Evolutionary conservation across 2,113 vertebrate species (phyloP).

Genomic region (Azemiops feae): DNA sequence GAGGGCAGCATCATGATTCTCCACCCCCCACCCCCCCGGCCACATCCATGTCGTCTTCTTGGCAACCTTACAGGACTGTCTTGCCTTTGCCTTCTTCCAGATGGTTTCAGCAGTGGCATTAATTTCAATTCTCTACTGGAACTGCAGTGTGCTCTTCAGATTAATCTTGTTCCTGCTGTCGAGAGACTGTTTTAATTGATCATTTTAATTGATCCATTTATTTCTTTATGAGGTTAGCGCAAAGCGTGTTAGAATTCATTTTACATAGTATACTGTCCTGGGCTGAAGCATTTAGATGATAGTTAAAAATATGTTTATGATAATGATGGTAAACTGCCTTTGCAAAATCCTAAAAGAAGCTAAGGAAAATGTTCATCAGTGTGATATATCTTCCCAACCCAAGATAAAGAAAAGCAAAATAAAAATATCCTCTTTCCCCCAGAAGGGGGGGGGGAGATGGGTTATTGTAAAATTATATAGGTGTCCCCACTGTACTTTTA

Average conservation of each 20-base stretch:
- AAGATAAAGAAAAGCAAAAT: not conserved
- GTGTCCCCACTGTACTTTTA: not conserved
- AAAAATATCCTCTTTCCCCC: not conserved
- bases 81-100: not conserved
- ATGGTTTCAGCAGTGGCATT: not conserved
- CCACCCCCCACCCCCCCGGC: fast-evolving
- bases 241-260: not conserved
- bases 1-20: not conserved
- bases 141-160: not conserved
- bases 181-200: not conserved
- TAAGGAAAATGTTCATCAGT: not conserved
- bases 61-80: not conserved
- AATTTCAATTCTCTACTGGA: not conserved
- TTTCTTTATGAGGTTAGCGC: not conserved
- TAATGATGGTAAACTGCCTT: not conserved
- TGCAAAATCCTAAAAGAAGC: not conserved
- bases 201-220: not conserved
- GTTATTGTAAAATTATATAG: not conserved
- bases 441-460: not conserved
- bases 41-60: not conserved
- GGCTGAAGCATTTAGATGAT: not conserved
- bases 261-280: not conserved
- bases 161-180: not conserved
- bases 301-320: not conserved
- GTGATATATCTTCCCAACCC: not conserved